Base-by-base conservation (phyloP, 2,797 vertebrate species). In the Erithacus rubecula region DNA sequence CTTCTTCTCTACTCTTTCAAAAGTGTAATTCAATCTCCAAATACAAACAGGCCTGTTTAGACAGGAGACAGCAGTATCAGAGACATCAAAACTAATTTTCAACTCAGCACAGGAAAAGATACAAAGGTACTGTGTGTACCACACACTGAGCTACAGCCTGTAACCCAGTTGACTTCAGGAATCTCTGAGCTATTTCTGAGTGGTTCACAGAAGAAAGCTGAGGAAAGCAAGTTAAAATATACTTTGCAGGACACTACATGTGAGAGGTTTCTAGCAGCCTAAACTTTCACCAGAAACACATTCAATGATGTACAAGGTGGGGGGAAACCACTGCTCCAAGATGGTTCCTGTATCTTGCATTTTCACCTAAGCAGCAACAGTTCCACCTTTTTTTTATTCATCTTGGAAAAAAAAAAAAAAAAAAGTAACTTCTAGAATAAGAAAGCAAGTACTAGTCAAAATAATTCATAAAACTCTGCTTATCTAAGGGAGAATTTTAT, bases 11-110 rank as follows among this genome's bases (percentile, higher is more conserved):
- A 75, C 77, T 80, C 47, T 56, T 78, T 75, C 58, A 72, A 82
- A 94, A 71, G 72, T 22, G n/a, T 41, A 91, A 93, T 80, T 51
- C 39, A 36, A 92, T 49, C 23, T 55, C 60, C 55, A 83, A 85
- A 87, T 62, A 96, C 51, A 70, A 86, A 5, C 53, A 64, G 44
- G 44, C 56, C 83, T 85, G 49, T 84, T 90, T 87, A 83, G 65
- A 90, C 26, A n/a, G 65, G 32, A 88, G 58, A 83, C 58, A 92
- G 21, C 51, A 78, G 39, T 75, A 87, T 41, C 72, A 68, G 70
- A 90, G 68, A 85, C 63, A 86, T 23, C 75, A 90, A 94, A 89
- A 64, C 62, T 78, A 10, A 74, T 79, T 90, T 93, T 91, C 58
- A 62, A 3, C 46, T 70, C 41, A 64, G 70, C 36, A 37, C 76